A percentile compares a stretch with the other conserved stretches of the same genome.
Conservation (phyloP, 2,888 invertebrate genomes). For the Ectemnius continuus region DNA sequence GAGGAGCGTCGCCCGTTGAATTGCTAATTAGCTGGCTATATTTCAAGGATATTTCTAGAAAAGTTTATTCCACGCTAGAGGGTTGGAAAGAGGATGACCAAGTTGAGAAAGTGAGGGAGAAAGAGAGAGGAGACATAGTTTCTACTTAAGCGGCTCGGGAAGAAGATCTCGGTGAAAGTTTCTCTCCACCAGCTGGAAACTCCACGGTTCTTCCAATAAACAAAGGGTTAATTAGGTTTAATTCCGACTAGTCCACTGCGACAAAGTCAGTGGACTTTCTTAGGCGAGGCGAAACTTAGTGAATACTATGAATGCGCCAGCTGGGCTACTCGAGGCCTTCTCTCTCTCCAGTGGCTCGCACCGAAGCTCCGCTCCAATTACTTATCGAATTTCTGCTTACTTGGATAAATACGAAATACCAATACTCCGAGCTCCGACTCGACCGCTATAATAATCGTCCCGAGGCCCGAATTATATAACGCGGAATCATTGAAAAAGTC, state of each 20-base stretch:
- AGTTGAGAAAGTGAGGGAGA: too few species aligned
- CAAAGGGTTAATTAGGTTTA: slow-evolving; percentile 45
- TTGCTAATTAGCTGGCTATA: slow-evolving; percentile 34
- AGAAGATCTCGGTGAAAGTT: slow-evolving; percentile 23
- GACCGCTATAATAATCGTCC: too few species aligned
- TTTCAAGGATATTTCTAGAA: neutral
- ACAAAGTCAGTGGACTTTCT: slow-evolving; percentile 19
- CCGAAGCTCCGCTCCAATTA: too few species aligned
- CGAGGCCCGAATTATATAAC: too few species aligned
- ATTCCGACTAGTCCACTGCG: slow-evolving; percentile 25
- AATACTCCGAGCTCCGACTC: too few species aligned
- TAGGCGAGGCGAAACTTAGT: slow-evolving; percentile 4
- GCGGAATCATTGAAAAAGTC: too few species aligned
- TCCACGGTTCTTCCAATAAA: slow-evolving; percentile 8
- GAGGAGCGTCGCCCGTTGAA: slow-evolving; percentile 12
- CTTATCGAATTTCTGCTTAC: too few species aligned
- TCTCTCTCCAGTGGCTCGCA: too few species aligned
- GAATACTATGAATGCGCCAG: neutral
- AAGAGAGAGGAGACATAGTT: neutral
- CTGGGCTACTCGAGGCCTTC: neutral
- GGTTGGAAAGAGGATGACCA: neutral
- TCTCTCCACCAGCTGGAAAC: neutral
- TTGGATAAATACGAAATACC: too few species aligned
- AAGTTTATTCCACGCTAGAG: neutral
- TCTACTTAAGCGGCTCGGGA: slow-evolving; percentile 1